phyloP scores from a whole-genome alignment of 2,888 invertebrate genomes.

The Pseudolycoriella hygida region DNA sequence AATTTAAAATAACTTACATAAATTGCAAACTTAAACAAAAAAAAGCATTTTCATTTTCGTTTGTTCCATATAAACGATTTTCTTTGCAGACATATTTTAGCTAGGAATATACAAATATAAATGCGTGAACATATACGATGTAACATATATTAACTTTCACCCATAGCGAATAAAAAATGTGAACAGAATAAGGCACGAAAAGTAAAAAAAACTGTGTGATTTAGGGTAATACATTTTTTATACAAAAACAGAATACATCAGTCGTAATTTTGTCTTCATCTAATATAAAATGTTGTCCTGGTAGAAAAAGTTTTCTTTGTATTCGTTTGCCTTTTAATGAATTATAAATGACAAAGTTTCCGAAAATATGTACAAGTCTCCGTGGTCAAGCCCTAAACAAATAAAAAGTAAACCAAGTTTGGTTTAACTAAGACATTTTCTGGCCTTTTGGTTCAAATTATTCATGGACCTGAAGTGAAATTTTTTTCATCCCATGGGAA shows the following conservation, averaged over 20 bases:
- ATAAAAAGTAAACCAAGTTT: background rate
- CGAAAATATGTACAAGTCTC: background rate
- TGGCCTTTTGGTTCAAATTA: background rate
- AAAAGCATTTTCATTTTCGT: too few relatives aligned
- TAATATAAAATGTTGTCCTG: background rate
- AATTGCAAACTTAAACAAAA: too few relatives aligned
- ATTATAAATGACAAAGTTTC: constrained; percentile 1
- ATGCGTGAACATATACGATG: too few relatives aligned
- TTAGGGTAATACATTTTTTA: background rate
- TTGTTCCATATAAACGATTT: too few relatives aligned
- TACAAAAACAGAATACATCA: background rate
- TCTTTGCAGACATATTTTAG: too few relatives aligned
- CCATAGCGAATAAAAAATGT: background rate
- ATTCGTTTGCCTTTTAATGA: background rate
- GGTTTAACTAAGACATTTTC: constrained; percentile 1
- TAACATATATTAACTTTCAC: too few relatives aligned
- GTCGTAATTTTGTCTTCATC: background rate
- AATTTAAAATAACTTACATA: too few relatives aligned
- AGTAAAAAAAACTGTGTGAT: background rate
- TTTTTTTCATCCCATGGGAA: background rate
- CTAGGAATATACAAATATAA: too few relatives aligned
- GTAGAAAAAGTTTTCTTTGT: background rate
- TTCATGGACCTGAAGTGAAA: background rate
- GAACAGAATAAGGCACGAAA: background rate
- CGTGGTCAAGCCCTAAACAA: constrained; percentile 1